Evolutionary conservation across 2,888 invertebrate species (phyloP).

Genomic region (Apotomis turbidana): DNA sequence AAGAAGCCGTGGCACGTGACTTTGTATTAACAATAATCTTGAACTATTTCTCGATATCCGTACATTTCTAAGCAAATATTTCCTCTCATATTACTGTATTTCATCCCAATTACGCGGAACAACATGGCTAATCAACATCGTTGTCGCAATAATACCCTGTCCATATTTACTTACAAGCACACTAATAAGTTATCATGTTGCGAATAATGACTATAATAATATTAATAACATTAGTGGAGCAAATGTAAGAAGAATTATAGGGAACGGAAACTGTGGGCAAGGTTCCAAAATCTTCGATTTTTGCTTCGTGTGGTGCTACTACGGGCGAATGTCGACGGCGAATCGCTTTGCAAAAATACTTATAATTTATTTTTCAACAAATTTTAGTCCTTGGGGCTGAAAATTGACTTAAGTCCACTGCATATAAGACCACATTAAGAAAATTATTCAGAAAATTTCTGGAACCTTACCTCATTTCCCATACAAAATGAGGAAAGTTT

Average conservation of each 20-base stretch:
- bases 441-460: too few species aligned
- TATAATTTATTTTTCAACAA: too few species aligned
- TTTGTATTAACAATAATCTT: too few species aligned
- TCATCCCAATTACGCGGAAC: neutral
- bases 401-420: too few species aligned
- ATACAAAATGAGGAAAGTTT: too few species aligned
- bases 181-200: constrained; percentile 26
- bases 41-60: too few species aligned
- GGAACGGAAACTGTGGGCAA: constrained; percentile 52
- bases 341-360: constrained; percentile 1
- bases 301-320: constrained; percentile 31
- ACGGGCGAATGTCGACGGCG: neutral
- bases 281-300: constrained; percentile 50
- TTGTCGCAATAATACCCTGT: neutral
- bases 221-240: constrained; percentile 40
- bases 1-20: too few species aligned
- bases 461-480: too few species aligned
- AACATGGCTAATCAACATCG: neutral
- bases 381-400: too few species aligned
- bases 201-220: constrained; percentile 42
- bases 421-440: too few species aligned
- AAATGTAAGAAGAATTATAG: constrained; percentile 47
- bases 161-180: constrained; percentile 33
- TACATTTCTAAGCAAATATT: neutral
- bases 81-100: neutral